These are phyloP conservation scores for Prosopocoilus inquinatus DNA, from an alignment of 2,888 invertebrate genomes.

Conservation along the genomic window DNA sequence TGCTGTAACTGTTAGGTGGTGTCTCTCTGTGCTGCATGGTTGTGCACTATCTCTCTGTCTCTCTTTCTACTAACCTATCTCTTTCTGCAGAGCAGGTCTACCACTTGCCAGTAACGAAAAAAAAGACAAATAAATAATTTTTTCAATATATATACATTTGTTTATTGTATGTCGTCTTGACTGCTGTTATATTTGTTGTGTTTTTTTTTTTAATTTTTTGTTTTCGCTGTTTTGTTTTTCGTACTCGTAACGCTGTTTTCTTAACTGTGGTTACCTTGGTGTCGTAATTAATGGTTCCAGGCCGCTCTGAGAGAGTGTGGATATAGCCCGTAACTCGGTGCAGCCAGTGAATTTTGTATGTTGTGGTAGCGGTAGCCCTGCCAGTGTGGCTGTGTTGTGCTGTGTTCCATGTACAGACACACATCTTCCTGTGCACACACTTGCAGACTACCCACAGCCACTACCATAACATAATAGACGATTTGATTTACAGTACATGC, in stretches of 20 bases:
- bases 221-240: slow-evolving; percentile 4
- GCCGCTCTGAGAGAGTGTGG: slow-evolving; percentile 17
- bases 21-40: slow-evolving; percentile 46
- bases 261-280: slow-evolving; percentile 15
- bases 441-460: slow-evolving; percentile 49
- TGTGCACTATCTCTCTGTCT: slow-evolving; percentile 31
- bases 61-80: slow-evolving; percentile 22
- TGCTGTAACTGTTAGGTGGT: slow-evolving; percentile 23
- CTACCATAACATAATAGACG: slow-evolving; percentile 44
- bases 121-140: slow-evolving; percentile 1
- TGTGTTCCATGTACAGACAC: slow-evolving; percentile 46
- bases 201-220: slow-evolving; percentile 7
- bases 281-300: slow-evolving; percentile 18
- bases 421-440: slow-evolving; percentile 46
- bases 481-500: slow-evolving; percentile 17
- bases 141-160: not conserved
- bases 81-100: slow-evolving; percentile 44
- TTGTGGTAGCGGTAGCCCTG: slow-evolving; percentile 54
- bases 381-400: slow-evolving; percentile 53
- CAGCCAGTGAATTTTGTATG: slow-evolving; percentile 37
- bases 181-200: not conserved
- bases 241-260: slow-evolving; percentile 13
- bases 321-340: slow-evolving; percentile 17
- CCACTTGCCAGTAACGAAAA: slow-evolving; percentile 33
- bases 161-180: slow-evolving; percentile 18